These are phyloP conservation scores for Anguilla marmorata DNA, from an alignment of 2,797 vertebrate genomes.

Conservation along the genomic window DNA sequence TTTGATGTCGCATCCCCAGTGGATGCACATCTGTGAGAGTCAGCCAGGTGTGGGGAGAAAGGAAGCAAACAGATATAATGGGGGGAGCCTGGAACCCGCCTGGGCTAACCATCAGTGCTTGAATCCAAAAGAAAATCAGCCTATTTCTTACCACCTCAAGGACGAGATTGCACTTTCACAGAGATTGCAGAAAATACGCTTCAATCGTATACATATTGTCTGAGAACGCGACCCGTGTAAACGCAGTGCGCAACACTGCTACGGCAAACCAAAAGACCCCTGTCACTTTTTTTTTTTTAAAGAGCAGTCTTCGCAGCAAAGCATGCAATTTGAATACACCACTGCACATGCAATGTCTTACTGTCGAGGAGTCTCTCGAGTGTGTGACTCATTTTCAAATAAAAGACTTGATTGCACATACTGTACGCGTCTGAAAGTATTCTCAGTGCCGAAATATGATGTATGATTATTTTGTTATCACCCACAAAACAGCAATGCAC, in stretches of 20 bases:
- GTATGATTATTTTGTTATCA: background rate
- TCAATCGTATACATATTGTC: conserved; percentile 77
- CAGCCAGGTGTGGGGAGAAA: conserved; percentile 89
- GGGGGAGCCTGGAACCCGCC: conserved; percentile 69
- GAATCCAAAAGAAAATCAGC: conserved; percentile 75
- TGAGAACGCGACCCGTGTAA: conserved; percentile 70
- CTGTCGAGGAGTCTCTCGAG: background rate
- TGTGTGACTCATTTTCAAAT: conserved; percentile 2
- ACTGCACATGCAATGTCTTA: background rate
- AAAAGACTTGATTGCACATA: background rate
- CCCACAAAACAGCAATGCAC: background rate
- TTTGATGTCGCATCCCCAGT: conserved; percentile 74
- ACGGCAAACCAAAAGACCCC: conserved; percentile 47
- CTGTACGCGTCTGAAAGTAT: background rate
- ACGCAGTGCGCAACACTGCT: conserved; percentile 75
- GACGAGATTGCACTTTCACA: conserved; percentile 80
- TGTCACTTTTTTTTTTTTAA: background rate
- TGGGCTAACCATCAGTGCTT: conserved; percentile 66
- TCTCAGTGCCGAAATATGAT: background rate
- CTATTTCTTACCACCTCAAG: conserved; percentile 74
- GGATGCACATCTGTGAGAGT: conserved; percentile 78
- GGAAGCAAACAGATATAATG: conserved; percentile 66
- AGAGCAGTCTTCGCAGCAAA: background rate
- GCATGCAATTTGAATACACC: background rate
- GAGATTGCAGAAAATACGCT: conserved; percentile 73